These are phyloP conservation scores for Typhlomys cinereus DNA, from an alignment of 2,113 vertebrate species.

Conservation along the genomic window DNA sequence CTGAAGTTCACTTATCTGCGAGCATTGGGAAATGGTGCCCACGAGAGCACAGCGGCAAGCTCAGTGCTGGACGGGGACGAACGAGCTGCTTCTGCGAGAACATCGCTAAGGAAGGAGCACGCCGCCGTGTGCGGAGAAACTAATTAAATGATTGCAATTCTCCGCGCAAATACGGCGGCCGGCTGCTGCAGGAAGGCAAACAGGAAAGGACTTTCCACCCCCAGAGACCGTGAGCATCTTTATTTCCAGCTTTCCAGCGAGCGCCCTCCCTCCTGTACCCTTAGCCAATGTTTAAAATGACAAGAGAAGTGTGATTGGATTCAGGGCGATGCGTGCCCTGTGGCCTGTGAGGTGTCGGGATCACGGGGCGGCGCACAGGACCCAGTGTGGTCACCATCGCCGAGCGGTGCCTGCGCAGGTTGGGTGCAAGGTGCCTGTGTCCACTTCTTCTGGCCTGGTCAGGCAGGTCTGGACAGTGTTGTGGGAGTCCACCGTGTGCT, in stretches of 20 bases:
- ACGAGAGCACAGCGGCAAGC: not conserved
- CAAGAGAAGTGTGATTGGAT: not conserved
- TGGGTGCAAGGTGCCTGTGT: not conserved
- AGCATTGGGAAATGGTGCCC: not conserved
- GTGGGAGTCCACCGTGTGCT: not conserved
- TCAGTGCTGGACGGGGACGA: not conserved
- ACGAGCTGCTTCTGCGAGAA: constrained; percentile 45
- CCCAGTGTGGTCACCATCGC: not conserved
- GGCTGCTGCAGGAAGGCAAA: not conserved
- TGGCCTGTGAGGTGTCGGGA: not conserved
- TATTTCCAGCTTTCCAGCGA: not conserved
- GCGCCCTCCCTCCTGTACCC: not conserved
- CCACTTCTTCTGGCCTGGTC: constrained; percentile 42
- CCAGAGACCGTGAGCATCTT: not conserved
- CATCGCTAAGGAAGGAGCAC: not conserved
- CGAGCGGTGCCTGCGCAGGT: not conserved
- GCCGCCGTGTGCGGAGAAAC: constrained; percentile 56
- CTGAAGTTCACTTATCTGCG: constrained; percentile 20
- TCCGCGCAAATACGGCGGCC: constrained; percentile 62
- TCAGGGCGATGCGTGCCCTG: not conserved
- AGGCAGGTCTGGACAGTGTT: constrained; percentile 42
- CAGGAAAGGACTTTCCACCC: constrained; percentile 6
- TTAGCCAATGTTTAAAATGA: not conserved
- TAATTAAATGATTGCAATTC: constrained; percentile 75
- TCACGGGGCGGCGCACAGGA: fast-evolving